Percentiles rank a stretch among this genome's conserved stretches.
These are phyloP conservation scores for Papilio machaon DNA, from an alignment of 1,140 invertebrate species.

Conservation along the genomic window DNA sequence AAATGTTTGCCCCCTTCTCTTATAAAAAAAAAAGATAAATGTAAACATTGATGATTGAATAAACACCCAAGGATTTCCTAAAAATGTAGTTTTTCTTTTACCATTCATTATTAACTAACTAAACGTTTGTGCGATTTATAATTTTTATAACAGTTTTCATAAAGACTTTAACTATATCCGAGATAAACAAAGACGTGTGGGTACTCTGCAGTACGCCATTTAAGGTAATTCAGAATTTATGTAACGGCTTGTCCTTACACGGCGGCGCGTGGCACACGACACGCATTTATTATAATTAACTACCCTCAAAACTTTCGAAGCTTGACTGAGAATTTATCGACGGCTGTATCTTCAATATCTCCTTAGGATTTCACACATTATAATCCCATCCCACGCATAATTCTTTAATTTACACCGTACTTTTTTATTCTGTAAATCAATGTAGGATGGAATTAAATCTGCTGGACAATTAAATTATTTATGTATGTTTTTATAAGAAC, in stretches of 20 bases:
- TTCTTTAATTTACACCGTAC: conserved; percentile 25
- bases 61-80: no score
- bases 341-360: background rate
- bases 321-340: conserved; percentile 28
- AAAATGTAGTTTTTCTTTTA: no score
- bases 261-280: conserved; percentile 31
- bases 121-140: no score
- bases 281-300: conserved; percentile 33
- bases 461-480: background rate
- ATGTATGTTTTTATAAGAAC: background rate
- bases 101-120: no score
- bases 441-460: conserved; percentile 10
- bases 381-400: conserved; percentile 26
- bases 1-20: no score
- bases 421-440: conserved; percentile 13
- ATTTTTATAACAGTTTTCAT: background rate
- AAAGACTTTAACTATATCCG: background rate
- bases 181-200: background rate
- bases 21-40: no score
- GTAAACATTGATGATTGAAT: no score
- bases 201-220: background rate
- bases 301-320: conserved; percentile 30
- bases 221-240: conserved; percentile 35
- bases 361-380: conserved; percentile 24
- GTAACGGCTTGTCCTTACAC: conserved; percentile 33